These are phyloP conservation scores for Platyscapa corneri DNA, from an alignment of 1,140 invertebrate genomes.

Conservation along the genomic window DNA sequence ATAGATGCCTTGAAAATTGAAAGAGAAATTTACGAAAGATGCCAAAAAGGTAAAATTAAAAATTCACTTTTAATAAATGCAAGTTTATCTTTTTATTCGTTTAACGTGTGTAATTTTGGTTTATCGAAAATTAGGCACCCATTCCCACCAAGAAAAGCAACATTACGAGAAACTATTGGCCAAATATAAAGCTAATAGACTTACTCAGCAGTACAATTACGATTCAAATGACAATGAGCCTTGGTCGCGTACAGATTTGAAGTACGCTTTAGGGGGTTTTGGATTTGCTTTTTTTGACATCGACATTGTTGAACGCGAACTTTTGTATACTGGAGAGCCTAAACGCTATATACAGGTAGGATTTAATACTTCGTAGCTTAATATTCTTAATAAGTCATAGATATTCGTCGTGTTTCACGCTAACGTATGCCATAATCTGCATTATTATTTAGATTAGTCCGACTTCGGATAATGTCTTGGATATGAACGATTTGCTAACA, in stretches of 20 bases:
- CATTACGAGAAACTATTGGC: slow-evolving; percentile 11
- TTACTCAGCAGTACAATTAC: not conserved
- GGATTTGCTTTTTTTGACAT: slow-evolving; percentile 48
- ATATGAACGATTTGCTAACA: slow-evolving; percentile 22
- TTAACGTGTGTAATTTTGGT: not conserved
- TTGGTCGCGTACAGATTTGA: not conserved
- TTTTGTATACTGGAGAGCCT: not conserved
- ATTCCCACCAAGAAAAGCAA: not conserved
- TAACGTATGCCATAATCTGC: not conserved
- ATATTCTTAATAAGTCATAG: not conserved
- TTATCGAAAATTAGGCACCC: not conserved
- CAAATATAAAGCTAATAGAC: slow-evolving; percentile 6
- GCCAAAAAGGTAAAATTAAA: slow-evolving; percentile 6
- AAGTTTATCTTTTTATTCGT: not conserved
- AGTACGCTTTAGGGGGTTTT: slow-evolving; percentile 32
- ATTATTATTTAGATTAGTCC: slow-evolving; percentile 38
- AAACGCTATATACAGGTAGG: slow-evolving; percentile 36
- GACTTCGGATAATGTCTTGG: slow-evolving; percentile 22
- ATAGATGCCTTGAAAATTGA: not conserved
- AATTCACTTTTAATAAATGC: not conserved
- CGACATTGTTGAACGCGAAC: not conserved
- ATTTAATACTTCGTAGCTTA: not conserved
- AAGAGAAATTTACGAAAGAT: slow-evolving; percentile 3
- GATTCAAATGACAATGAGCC: not conserved
- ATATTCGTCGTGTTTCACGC: not conserved